phyloP scores from a whole-genome alignment of 2,797 vertebrate species.

The Vespertilio murinus region DNA sequence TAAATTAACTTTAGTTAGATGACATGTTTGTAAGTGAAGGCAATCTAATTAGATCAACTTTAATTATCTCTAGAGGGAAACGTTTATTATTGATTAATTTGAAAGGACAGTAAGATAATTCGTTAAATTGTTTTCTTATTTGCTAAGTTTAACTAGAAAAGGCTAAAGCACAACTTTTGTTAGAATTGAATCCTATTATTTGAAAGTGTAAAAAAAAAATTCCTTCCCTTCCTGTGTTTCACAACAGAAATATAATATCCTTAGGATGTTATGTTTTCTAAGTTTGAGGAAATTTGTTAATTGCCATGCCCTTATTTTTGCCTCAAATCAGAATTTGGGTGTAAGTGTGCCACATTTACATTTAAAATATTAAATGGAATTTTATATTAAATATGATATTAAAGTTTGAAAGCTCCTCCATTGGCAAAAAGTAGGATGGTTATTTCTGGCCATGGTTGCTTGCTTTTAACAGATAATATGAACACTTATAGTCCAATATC shows the following conservation, averaged over 20 bases:
- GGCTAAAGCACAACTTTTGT: not conserved
- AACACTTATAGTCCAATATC: not conserved
- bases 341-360: not conserved
- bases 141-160: conserved; percentile 56
- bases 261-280: not conserved
- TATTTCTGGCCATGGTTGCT: not conserved
- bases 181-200: conserved; percentile 7
- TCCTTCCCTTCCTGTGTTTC: not conserved
- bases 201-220: not conserved
- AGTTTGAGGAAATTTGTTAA: not conserved
- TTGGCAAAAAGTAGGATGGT: not conserved
- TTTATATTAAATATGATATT: not conserved
- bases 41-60: conserved; percentile 73
- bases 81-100: conserved; percentile 66
- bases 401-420: not conserved
- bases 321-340: not conserved
- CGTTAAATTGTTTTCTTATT: conserved; percentile 70
- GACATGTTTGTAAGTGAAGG: conserved; percentile 64
- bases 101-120: conserved; percentile 65
- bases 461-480: not conserved
- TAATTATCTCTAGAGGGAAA: conserved; percentile 71
- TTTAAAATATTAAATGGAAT: not conserved
- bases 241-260: not conserved
- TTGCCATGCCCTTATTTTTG: not conserved
- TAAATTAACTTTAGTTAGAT: conserved; percentile 74